phyloP scores from a whole-genome alignment of 1,140 invertebrate genomes.

The Babylonia areolata region DNA sequence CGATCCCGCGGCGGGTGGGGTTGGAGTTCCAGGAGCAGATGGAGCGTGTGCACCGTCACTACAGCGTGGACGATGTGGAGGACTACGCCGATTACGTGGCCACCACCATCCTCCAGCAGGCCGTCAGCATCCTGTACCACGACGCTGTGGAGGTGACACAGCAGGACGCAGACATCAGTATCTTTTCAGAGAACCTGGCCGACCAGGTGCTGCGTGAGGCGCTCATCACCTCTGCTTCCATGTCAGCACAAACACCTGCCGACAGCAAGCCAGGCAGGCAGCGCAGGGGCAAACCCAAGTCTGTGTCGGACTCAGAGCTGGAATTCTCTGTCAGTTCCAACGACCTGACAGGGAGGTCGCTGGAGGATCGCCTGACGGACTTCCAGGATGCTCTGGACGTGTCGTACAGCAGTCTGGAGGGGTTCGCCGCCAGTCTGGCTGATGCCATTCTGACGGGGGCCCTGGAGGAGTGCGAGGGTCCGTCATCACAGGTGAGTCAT shows the following conservation, averaged over 20 bases:
- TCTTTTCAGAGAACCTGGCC: conserved; percentile 57
- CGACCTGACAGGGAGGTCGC: conserved; percentile 31
- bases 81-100: conserved; percentile 51
- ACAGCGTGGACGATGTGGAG: conserved; percentile 49
- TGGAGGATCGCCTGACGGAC: conserved; percentile 30
- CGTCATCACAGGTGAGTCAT: background rate
- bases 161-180: conserved; percentile 45
- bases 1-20: conserved; percentile 46
- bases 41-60: conserved; percentile 36
- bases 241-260: background rate
- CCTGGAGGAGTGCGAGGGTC: background rate
- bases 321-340: conserved; percentile 25
- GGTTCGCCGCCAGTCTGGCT: conserved; percentile 50
- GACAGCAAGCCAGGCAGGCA: too few relatives aligned
- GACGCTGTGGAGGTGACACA: conserved; percentile 39
- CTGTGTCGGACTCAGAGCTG: conserved; percentile 31
- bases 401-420: conserved; percentile 47
- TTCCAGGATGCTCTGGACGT: conserved; percentile 52
- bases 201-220: conserved; percentile 54
- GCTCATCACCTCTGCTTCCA: background rate
- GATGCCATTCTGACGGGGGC: conserved; percentile 42
- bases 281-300: background rate
- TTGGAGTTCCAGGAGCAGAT: conserved; percentile 48
- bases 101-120: conserved; percentile 47
- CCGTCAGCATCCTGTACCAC: conserved; percentile 45